Percentiles rank a stretch among this genome's conserved stretches.
phyloP scores from a whole-genome alignment of 2,888 invertebrate genomes.

The Chrysolina americana region DNA sequence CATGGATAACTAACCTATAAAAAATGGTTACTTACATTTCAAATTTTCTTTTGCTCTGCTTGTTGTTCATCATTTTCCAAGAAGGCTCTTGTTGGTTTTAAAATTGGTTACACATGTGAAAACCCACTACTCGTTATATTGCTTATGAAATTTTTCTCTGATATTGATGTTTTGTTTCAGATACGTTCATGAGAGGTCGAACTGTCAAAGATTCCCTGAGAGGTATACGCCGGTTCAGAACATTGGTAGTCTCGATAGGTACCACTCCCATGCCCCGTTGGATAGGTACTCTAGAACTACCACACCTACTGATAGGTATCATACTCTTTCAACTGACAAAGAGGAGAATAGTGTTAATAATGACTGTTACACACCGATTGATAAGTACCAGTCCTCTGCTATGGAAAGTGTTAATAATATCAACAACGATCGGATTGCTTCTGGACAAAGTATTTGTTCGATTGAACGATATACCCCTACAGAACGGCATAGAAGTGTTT shows the following conservation, averaged over 20 bases:
- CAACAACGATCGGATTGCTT: conserved; percentile 48
- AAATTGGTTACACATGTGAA: no score
- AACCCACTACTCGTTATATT: conserved; percentile 1
- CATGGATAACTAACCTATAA: no score
- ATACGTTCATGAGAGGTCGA: conserved; percentile 52
- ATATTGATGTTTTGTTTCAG: conserved; percentile 39
- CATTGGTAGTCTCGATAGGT: conserved; percentile 64
- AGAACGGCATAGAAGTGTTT: conserved; percentile 59
- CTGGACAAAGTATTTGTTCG: conserved; percentile 59
- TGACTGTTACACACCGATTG: conserved; percentile 62
- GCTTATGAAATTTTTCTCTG: no score
- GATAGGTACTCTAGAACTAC: conserved; percentile 64
- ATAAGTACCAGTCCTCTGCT: conserved; percentile 60
- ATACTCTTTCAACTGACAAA: conserved; percentile 68
- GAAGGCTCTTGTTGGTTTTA: no score
- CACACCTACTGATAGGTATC: conserved; percentile 65
- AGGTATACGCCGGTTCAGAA: conserved; percentile 61
- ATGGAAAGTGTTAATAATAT: conserved; percentile 43
- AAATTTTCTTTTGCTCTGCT: no score
- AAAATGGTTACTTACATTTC: no score
- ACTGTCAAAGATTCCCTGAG: conserved; percentile 59
- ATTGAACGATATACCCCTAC: conserved; percentile 63
- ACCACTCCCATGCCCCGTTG: conserved; percentile 59
- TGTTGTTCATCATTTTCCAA: no score
- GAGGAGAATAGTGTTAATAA: conserved; percentile 68